Conservation (phyloP, 1,140 invertebrate species). For the Drosophila repleta region DNA sequence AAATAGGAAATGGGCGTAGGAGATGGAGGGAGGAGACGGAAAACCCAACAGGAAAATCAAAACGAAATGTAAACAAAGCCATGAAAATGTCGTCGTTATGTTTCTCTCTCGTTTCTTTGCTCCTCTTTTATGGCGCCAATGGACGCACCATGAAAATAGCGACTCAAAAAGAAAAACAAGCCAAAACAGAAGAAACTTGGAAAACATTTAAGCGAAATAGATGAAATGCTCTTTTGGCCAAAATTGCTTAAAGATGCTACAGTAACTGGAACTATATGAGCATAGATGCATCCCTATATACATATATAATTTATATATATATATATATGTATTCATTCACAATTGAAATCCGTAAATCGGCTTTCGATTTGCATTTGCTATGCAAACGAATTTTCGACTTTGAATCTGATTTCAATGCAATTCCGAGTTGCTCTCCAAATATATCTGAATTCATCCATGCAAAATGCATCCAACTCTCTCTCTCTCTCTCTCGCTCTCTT, state of each 20-base stretch:
- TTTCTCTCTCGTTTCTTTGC: constrained; percentile 24
- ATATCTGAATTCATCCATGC: neutral
- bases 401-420: neutral
- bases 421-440: neutral
- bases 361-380: too few species aligned
- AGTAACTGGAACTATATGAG: neutral
- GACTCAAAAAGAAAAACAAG: neutral
- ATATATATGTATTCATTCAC: too few species aligned
- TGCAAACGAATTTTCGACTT: too few species aligned
- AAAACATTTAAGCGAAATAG: too few species aligned
- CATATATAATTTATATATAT: neutral
- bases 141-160: constrained; percentile 28
- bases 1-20: neutral
- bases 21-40: neutral
- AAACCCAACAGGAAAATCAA: constrained; percentile 51
- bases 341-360: too few species aligned
- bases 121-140: constrained; percentile 49
- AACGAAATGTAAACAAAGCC: constrained; percentile 67
- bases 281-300: neutral
- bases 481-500: neutral
- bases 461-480: neutral
- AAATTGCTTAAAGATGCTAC: neutral
- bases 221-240: too few species aligned
- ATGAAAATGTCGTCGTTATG: constrained; percentile 72
- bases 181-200: neutral